Base-by-base conservation (phyloP, 2,797 vertebrate genomes). In the Pseudopleuronectes americanus region DNA sequence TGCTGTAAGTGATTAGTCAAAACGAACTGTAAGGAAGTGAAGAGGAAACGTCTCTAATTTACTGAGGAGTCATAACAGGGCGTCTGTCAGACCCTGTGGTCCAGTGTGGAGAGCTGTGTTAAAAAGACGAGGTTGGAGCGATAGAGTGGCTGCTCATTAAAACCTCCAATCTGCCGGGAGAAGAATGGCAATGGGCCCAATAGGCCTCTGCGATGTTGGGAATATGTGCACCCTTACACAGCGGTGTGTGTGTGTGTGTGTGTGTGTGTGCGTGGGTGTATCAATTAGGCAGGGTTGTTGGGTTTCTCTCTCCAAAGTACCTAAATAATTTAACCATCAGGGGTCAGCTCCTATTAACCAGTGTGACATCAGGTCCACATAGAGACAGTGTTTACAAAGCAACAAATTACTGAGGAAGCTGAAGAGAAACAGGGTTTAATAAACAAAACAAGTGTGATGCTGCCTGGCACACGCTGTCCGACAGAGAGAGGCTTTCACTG, bases 261-360 rank as follows among this genome's bases (percentile, higher is more conserved):
- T 5, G 45, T 49, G 71, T 79, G 75, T 60, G 76, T 85, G 84
- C 74, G 81, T 73, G 85, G 84, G 80, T 71, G 76, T 86, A 85
- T 90, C 90, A 92, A 93, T 94, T 93, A 93, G 78, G 59, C 69
- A 71, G 72, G 76, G 84, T 88, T 84, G 84, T 88, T 86, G 86
- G 82, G 84, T 87, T 90, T 84, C 85, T 83, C 78, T 84, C 83
- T 89, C 89, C 86, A 91, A 92, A 92, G 87, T 64, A 80, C 82
- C 85, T 85, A 87, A 90, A 91, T 93, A 91, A 94, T 93, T 92
- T 81, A 90, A 93, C 88, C 89, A 89, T 91, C 82, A 80, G 89
- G 84, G 88, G 81, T 90, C 84, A 90, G 84, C 77, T 84, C 74
- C 87, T 83, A 89, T 94, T 92, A 92, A 90, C 68, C 80, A 80